phyloP scores from a whole-genome alignment of 2,888 invertebrate species.

The Sinelater perroti region DNA sequence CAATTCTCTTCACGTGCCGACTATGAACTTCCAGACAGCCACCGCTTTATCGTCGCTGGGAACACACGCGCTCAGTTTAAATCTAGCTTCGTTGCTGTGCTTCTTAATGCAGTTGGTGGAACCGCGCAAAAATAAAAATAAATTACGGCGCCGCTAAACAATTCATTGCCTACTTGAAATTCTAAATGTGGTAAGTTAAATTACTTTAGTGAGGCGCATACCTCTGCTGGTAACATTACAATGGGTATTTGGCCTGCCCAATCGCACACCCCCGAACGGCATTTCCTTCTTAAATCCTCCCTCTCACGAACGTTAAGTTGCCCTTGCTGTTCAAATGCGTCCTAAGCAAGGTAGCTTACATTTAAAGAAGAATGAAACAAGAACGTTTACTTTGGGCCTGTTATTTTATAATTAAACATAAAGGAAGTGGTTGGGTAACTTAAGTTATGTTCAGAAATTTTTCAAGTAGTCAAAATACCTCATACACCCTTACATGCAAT shows the following conservation, averaged over 20 bases:
- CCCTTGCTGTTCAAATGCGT: slow-evolving; percentile 29
- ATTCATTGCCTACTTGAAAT: slow-evolving; percentile 52
- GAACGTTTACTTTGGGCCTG: too few relatives aligned
- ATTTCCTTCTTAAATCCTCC: slow-evolving; percentile 55
- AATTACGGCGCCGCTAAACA: slow-evolving; percentile 49
- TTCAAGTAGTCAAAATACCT: too few relatives aligned
- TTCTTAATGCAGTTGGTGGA: slow-evolving; percentile 24
- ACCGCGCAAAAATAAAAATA: slow-evolving; percentile 43
- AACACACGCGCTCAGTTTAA: slow-evolving; percentile 26
- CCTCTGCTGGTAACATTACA: slow-evolving; percentile 49
- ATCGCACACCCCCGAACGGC: slow-evolving; percentile 52
- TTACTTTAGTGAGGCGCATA: slow-evolving; percentile 48
- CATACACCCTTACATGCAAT: too few relatives aligned
- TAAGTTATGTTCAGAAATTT: too few relatives aligned
- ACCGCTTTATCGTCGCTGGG: slow-evolving; percentile 20
- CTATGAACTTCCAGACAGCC: slow-evolving; percentile 21
- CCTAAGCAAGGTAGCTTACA: too few relatives aligned
- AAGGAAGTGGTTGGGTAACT: too few relatives aligned
- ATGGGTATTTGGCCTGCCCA: slow-evolving; percentile 54
- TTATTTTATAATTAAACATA: too few relatives aligned
- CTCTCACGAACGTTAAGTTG: slow-evolving; percentile 44
- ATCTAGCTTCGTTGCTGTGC: slow-evolving; percentile 18
- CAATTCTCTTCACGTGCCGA: slow-evolving; percentile 31
- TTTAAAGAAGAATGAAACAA: too few relatives aligned
- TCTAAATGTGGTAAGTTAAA: slow-evolving; percentile 50